Percentiles rank a stretch among this genome's conserved stretches.
Evolutionary conservation across 2,797 vertebrate genomes (phyloP).

Genomic region (Xerus rutilus): DNA sequence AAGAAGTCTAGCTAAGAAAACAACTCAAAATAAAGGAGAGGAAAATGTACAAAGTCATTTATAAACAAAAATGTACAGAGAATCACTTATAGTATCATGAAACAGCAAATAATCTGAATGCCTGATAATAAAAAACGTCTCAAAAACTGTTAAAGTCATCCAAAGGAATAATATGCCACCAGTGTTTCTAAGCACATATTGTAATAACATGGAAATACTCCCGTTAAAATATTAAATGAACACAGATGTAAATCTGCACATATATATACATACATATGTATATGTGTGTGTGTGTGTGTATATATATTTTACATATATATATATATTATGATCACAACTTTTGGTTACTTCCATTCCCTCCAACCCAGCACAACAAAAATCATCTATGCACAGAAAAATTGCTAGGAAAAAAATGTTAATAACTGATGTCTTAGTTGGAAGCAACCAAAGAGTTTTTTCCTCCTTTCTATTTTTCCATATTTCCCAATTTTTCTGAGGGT

Average conservation of each 20-base stretch:
- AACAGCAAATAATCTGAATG: slow-evolving; percentile 21
- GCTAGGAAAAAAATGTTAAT: slow-evolving; percentile 48
- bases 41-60: background rate
- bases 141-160: background rate
- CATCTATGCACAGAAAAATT: slow-evolving; percentile 26
- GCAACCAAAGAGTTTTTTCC: background rate
- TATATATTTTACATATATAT: background rate
- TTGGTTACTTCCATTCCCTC: background rate
- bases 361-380: background rate
- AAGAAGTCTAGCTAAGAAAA: slow-evolving; percentile 1
- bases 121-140: background rate
- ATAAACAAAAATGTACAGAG: background rate
- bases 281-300: no score
- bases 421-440: background rate
- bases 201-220: background rate
- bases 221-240: slow-evolving; percentile 47
- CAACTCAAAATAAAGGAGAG: background rate
- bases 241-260: background rate
- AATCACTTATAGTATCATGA: background rate
- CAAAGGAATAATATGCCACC: slow-evolving; percentile 27
- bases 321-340: slow-evolving; percentile 19
- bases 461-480: background rate
- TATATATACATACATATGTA: background rate
- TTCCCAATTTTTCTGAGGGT: slow-evolving; percentile 39
- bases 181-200: background rate